Base-by-base conservation (phyloP, 2,113 vertebrate genomes). In the Hippocampus abdominalis region DNA sequence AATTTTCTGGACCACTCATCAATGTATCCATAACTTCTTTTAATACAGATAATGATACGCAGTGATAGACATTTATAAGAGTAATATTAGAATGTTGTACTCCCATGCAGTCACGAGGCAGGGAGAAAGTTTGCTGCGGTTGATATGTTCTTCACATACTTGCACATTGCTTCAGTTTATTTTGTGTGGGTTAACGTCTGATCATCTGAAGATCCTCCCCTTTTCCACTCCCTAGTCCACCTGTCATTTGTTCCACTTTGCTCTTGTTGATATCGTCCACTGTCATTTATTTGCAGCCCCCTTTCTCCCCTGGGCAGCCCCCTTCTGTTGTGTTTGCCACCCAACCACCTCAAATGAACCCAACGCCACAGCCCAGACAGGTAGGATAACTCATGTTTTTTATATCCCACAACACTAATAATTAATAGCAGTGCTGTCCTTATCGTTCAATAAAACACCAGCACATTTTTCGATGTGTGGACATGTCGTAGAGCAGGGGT, bases 341-440 rank as follows among this genome's bases (percentile, higher is more conserved):
- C 86, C 93, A 94, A 84, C 92, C 93, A 79, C 93, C 94, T 92
- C 95, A 94, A 93, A 99, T 99, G 97, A 98, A 99, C 94, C 96
- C 96, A 81, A 88, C 94, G 87, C 95, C 95, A 83, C 96, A 95
- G 78, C 87, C 95, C 75, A 93, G 96, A 85, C 96, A 96, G 95
- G 97, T 98, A 95, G 86, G 91, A 66, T 70, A 2, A 7, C 25
- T 66, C 44, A n/a, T 9, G 20, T 68, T 63, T 69, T 54, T 40
- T 63, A 64, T 16, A 8, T 13, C 15, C 40, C 9, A 15, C 4
- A 21, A 64, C 21, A 46, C n/a, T 25, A 32, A 3, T 3, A 32
- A 32, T 32, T 4, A 32, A 32, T 32, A 32, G 29, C 29, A 32
- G 29, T 32, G 32, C 32, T 32, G 32, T 32, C 32, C 32, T 32